Evolutionary conservation across 2,113 vertebrate genomes (phyloP).

Genomic region (Austrofundulus limnaeus): DNA sequence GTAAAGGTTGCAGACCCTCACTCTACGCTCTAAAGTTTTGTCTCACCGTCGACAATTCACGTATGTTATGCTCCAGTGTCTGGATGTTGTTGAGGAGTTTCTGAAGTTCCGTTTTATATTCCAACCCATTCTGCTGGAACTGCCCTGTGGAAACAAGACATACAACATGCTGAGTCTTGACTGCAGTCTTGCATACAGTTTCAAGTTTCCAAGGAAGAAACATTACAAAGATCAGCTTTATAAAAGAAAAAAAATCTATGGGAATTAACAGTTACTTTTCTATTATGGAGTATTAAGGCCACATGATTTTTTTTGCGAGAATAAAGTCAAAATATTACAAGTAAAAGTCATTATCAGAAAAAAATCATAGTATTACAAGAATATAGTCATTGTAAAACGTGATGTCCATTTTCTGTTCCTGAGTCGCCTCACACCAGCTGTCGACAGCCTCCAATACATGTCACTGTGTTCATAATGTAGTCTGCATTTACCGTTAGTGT

Average conservation of each 20-base stretch:
- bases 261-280: background rate
- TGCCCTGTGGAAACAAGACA: conserved; percentile 42
- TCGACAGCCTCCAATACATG: too few relatives aligned
- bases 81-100: conserved; percentile 67
- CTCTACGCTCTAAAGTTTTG: background rate
- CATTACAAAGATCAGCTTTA: background rate
- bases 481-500: too few relatives aligned
- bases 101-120: conserved; percentile 51
- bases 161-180: background rate
- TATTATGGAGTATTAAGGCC: too few relatives aligned
- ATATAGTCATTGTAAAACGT: too few relatives aligned
- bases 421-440: too few relatives aligned
- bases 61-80: conserved; percentile 36
- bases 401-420: too few relatives aligned
- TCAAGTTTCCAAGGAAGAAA: background rate
- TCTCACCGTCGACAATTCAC: conserved; percentile 59
- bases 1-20: too few relatives aligned
- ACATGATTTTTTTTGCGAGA: too few relatives aligned
- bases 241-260: background rate
- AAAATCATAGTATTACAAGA: too few relatives aligned
- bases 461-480: too few relatives aligned
- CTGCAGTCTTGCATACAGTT: background rate
- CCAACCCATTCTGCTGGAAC: conserved; percentile 59
- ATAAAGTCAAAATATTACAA: too few relatives aligned
- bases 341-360: too few relatives aligned